Conservation (phyloP, 2,888 invertebrate species). For the Leptopilina drosophilae region DNA sequence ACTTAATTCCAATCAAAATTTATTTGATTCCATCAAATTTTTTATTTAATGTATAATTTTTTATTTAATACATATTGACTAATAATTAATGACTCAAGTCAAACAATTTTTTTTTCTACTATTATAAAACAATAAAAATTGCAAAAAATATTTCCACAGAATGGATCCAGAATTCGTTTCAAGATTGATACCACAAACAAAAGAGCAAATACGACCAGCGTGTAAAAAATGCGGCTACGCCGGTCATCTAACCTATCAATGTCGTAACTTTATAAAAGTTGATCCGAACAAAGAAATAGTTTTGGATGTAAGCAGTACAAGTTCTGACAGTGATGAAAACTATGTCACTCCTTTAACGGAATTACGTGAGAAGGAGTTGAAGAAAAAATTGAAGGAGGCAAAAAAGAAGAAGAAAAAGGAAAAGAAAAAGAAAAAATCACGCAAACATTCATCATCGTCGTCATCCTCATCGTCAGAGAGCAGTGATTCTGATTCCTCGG, state of each 20-base stretch:
- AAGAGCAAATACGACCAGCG: constrained; percentile 88
- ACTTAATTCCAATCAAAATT: too few species aligned
- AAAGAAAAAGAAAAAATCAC: constrained; percentile 76
- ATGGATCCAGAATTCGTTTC: constrained; percentile 78
- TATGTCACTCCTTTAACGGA: constrained; percentile 90
- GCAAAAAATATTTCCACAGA: constrained; percentile 31
- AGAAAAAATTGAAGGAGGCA: constrained; percentile 83
- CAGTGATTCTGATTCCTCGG: constrained; percentile 60
- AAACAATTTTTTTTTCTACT: too few species aligned
- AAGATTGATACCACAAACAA: constrained; percentile 81
- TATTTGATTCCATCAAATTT: too few species aligned
- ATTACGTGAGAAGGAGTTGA: constrained; percentile 87
- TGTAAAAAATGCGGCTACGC: constrained; percentile 98
- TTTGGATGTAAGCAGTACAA: constrained; percentile 95
- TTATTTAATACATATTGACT: too few species aligned
- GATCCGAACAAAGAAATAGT: constrained; percentile 96
- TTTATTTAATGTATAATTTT: too few species aligned
- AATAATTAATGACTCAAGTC: too few species aligned
- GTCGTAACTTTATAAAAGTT: constrained; percentile 95
- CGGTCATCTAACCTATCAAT: constrained; percentile 97
- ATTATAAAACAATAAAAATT: not conserved
- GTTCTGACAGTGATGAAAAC: constrained; percentile 91
- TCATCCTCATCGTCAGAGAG: constrained; percentile 57
- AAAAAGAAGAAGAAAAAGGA: constrained; percentile 80
- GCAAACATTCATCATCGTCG: constrained; percentile 61